A percentile compares a stretch with the other conserved stretches of the same genome.
Evolutionary conservation across 1,140 invertebrate genomes (phyloP).

Genomic region (Phortica variegata): DNA sequence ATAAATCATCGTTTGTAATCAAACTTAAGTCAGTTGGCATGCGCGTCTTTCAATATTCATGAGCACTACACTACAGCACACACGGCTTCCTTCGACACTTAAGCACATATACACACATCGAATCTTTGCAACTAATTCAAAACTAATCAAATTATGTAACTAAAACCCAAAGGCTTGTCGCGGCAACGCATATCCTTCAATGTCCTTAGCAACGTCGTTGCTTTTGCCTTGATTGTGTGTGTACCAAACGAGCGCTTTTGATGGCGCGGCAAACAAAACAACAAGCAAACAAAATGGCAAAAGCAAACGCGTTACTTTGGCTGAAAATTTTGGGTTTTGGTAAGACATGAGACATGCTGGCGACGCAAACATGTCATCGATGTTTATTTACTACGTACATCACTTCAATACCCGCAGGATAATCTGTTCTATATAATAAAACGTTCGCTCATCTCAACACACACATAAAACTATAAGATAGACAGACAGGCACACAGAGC

Average conservation of each 20-base stretch:
- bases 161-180: slow-evolving; percentile 29
- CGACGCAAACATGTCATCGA: slow-evolving; percentile 51
- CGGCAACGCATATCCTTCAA: slow-evolving; percentile 1
- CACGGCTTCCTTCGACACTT: no score
- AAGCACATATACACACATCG: no score
- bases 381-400: slow-evolving; percentile 15
- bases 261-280: background rate
- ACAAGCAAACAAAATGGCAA: slow-evolving; percentile 16
- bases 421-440: slow-evolving; percentile 47
- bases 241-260: slow-evolving; percentile 1
- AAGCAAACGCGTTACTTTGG: slow-evolving; percentile 4
- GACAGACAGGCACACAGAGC: slow-evolving; percentile 3
- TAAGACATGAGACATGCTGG: slow-evolving; percentile 39
- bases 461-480: slow-evolving; percentile 15
- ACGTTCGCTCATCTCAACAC: slow-evolving; percentile 6
- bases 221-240: no score
- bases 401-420: slow-evolving; percentile 45
- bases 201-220: background rate
- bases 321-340: slow-evolving; percentile 17
- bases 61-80: no score
- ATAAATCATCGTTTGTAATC: slow-evolving; percentile 43
- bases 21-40: slow-evolving; percentile 23
- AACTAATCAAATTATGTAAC: slow-evolving; percentile 49
- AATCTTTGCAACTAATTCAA: slow-evolving; percentile 22
- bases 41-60: no score